Evolutionary conservation across 1,140 invertebrate genomes (phyloP).

Genomic region (Aphaenogaster floridana): DNA sequence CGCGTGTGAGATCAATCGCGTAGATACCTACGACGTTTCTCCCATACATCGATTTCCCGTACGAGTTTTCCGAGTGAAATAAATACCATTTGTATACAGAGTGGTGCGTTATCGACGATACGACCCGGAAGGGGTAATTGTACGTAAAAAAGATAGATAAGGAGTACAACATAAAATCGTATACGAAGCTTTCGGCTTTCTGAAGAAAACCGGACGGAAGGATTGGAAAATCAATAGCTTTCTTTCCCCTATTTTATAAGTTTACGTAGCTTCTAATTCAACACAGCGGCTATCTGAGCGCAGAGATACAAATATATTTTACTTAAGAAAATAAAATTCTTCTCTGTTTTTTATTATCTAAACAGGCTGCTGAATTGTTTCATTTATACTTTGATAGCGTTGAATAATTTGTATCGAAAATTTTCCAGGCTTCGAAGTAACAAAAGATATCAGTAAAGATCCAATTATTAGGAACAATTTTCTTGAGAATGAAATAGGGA

Average conservation of each 20-base stretch:
- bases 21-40: background rate
- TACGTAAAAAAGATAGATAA: background rate
- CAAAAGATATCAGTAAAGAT: too few species aligned
- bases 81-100: conserved; percentile 25
- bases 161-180: background rate
- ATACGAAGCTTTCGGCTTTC: background rate
- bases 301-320: background rate
- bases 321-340: background rate
- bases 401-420: background rate
- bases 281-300: background rate
- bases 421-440: background rate
- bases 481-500: background rate
- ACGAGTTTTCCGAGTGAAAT: background rate
- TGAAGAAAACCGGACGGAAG: background rate
- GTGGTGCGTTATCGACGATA: background rate
- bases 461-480: background rate
- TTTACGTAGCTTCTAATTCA: background rate
- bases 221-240: background rate
- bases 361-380: background rate
- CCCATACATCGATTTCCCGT: background rate
- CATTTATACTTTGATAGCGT: background rate
- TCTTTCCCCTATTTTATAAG: background rate
- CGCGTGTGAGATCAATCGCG: conserved; percentile 11
- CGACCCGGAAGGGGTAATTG: background rate
- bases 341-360: background rate